Evolutionary conservation across 2,113 vertebrate species (phyloP).

Genomic region (Puntigrus tetrazona): DNA sequence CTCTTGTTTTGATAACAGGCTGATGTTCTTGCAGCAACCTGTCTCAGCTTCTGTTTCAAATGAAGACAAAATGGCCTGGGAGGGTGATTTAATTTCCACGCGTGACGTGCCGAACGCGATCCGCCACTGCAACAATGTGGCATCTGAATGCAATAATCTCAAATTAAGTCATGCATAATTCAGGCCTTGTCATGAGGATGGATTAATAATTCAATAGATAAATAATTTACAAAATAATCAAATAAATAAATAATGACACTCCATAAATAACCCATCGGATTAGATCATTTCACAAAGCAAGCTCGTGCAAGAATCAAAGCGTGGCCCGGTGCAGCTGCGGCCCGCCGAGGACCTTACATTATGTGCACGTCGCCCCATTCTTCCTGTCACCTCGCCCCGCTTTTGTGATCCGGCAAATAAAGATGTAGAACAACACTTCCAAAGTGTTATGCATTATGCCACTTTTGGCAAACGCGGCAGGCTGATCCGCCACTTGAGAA

Average conservation of each 20-base stretch:
- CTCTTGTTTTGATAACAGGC: slow-evolving; percentile 56
- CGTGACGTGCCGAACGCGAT: slow-evolving; percentile 84
- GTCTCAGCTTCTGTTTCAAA: slow-evolving; percentile 66
- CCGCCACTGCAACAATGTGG: slow-evolving; percentile 90
- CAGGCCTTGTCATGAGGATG: slow-evolving; percentile 94
- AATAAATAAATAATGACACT: slow-evolving; percentile 98
- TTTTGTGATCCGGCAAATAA: slow-evolving; percentile 13
- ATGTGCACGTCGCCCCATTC: background rate
- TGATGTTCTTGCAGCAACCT: slow-evolving; percentile 64
- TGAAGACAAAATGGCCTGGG: slow-evolving; percentile 68
- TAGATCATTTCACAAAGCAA: slow-evolving; percentile 92
- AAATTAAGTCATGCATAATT: slow-evolving; percentile 99
- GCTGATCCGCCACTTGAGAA: slow-evolving; percentile 5
- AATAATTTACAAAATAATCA: slow-evolving; percentile 99
- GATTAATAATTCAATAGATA: slow-evolving; percentile 99
- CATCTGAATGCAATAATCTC: slow-evolving; percentile 99
- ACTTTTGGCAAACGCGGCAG: background rate
- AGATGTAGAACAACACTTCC: slow-evolving; percentile 31
- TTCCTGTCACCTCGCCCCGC: background rate
- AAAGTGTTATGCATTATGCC: background rate
- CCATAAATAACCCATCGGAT: slow-evolving; percentile 97
- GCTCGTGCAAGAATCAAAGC: slow-evolving; percentile 83
- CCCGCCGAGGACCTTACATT: slow-evolving; percentile 2
- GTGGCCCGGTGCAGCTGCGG: slow-evolving; percentile 52
- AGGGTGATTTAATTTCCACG: slow-evolving; percentile 89